Base-by-base conservation (phyloP, 2,888 invertebrate species). In the Escarpia spicata region DNA sequence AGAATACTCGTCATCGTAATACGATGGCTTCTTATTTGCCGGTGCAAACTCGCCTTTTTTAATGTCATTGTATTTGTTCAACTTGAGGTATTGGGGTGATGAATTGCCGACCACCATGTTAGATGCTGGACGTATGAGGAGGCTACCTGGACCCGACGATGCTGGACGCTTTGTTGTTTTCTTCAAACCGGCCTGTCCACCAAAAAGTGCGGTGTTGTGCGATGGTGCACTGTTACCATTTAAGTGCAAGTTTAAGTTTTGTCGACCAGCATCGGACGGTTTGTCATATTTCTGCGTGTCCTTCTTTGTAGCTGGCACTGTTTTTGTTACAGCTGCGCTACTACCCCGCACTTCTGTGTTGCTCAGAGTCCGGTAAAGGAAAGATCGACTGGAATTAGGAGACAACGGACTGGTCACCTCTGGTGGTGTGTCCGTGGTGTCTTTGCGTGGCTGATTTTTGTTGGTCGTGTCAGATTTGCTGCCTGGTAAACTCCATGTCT, bases 111-210 rank as follows among this genome's bases (percentile, higher is more conserved):
- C 91, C 26, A 93, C 92, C 0, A 93, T 90, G 90, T 94, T 94
- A n/a, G 94, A 94, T 8, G 94, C 94, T 9, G 94, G 94, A 31
- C 94, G 92, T 37, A 94, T 94, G 45, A 94, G 94, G 75, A 94
- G 91, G 44, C 90, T 93, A 0, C 94, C 94, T 4, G 94, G 94
- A 1, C 93, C 92, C 26, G 91, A 43, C 0, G 93, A 89, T 26
- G 75, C 75, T 75, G 75, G 75, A 26, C 75, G 75, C 6, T 75
- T 75, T 2, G 75, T 75, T 26, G 75, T 75, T 75, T 75, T 75
- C 75, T 75, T 75, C 75, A 75, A 26, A 75, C 12, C 60, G 15
- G 75, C 26, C 75, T 75, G 75, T 75, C 75, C 75, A 75, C 75
- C 75, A 26, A 75, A 75, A n/a, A 75, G 4, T 75, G 75, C 6